phyloP scores from a whole-genome alignment of 2,888 invertebrate genomes.

The Leucophenga maculata region DNA sequence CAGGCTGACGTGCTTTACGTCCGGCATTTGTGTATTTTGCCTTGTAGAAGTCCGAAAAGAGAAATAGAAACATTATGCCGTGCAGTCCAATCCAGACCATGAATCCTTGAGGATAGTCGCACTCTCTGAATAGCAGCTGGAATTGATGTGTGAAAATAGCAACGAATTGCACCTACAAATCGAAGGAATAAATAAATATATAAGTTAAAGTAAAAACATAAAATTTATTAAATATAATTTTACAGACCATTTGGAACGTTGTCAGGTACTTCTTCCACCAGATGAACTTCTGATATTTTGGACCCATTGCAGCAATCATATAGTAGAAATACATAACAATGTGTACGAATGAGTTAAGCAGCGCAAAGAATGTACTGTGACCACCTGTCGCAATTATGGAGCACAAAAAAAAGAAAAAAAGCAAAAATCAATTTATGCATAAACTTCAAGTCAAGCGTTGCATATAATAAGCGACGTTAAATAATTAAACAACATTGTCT shows the following conservation, averaged over 20 bases:
- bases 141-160: slow-evolving; percentile 93
- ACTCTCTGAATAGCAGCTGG: slow-evolving; percentile 90
- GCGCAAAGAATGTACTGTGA: slow-evolving; percentile 96
- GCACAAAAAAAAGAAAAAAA: slow-evolving; percentile 14
- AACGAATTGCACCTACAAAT: slow-evolving; percentile 88
- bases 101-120: slow-evolving; percentile 91
- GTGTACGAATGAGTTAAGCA: slow-evolving; percentile 95
- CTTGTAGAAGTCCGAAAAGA: slow-evolving; percentile 96
- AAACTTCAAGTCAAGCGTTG: not conserved
- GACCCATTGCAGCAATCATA: slow-evolving; percentile 95
- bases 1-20: slow-evolving; percentile 49
- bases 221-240: not conserved
- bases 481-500: not conserved
- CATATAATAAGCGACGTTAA: not conserved
- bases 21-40: slow-evolving; percentile 78
- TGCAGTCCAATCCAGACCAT: slow-evolving; percentile 96
- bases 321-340: slow-evolving; percentile 98
- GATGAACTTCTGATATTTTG: slow-evolving; percentile 91
- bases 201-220: not conserved
- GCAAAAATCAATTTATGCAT: slow-evolving; percentile 16
- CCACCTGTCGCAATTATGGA: slow-evolving; percentile 79
- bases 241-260: slow-evolving; percentile 90
- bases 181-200: slow-evolving; percentile 33
- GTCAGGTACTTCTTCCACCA: slow-evolving; percentile 99
- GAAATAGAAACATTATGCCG: slow-evolving; percentile 92